Evolutionary conservation across 1,140 invertebrate species (phyloP).

Genomic region (Heliconius congener): DNA sequence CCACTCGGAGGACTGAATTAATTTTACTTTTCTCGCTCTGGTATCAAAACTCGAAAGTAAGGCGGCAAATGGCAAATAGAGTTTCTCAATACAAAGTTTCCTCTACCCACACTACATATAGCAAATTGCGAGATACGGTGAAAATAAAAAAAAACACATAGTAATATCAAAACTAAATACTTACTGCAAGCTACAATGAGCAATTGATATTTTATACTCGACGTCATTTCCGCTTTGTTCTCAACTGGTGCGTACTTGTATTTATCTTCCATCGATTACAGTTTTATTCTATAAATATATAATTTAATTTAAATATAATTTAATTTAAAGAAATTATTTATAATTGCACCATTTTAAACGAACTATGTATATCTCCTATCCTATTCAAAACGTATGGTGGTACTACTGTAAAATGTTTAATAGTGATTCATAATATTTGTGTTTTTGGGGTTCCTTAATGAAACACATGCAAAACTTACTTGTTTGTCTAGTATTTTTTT

Average conservation of each 20-base stretch:
- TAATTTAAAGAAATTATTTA: background rate
- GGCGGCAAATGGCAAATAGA: background rate
- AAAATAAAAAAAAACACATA: background rate
- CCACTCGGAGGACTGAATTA: background rate
- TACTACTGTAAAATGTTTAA: background rate
- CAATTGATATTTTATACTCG: constrained; percentile 43
- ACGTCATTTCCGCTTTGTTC: constrained; percentile 39
- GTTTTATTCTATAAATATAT: constrained; percentile 8
- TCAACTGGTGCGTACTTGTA: constrained; percentile 43
- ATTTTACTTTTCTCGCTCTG: background rate
- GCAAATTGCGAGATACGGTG: background rate
- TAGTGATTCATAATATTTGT: background rate
- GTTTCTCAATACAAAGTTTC: background rate
- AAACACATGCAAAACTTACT: background rate
- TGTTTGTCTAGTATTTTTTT: no score
- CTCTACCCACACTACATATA: background rate
- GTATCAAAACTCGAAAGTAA: background rate
- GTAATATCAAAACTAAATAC: constrained; percentile 21
- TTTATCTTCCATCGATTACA: constrained; percentile 43
- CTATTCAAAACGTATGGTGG: background rate
- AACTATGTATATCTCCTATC: background rate
- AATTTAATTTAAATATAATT: background rate
- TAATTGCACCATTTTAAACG: background rate
- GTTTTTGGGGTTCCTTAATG: background rate
- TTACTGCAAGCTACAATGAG: constrained; percentile 51